These are phyloP conservation scores for Achlya flavicornis DNA, from an alignment of 2,888 invertebrate species.

Conservation along the genomic window DNA sequence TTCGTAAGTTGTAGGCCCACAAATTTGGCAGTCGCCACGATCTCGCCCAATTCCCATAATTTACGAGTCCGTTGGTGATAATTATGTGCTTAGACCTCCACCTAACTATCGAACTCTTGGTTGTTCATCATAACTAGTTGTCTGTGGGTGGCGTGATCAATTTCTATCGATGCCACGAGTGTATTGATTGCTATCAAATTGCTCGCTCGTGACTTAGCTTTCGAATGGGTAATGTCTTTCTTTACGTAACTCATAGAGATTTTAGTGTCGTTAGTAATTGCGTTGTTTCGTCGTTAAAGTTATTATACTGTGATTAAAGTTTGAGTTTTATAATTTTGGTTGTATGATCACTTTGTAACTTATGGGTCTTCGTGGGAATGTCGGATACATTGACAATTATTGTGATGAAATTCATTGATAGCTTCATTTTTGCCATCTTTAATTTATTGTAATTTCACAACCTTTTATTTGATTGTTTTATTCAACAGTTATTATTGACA, in stretches of 20 bases:
- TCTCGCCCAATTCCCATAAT: slow-evolving; percentile 65
- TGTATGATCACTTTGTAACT: slow-evolving; percentile 1
- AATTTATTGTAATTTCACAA: neutral
- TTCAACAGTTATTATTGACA: too few species aligned
- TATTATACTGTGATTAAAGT: slow-evolving; percentile 23
- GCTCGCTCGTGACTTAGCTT: slow-evolving; percentile 70
- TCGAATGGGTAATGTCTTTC: slow-evolving; percentile 74
- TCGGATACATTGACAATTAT: neutral
- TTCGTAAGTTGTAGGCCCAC: slow-evolving; percentile 37
- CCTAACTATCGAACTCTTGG: slow-evolving; percentile 34
- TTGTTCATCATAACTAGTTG: slow-evolving; percentile 14
- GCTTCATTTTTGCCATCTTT: neutral
- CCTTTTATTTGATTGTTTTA: neutral
- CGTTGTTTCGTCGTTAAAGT: slow-evolving; percentile 29
- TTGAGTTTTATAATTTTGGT: slow-evolving; percentile 7
- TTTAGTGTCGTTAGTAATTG: slow-evolving; percentile 35
- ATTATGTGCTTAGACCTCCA: slow-evolving; percentile 67
- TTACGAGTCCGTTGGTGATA: slow-evolving; percentile 72
- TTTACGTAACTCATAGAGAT: slow-evolving; percentile 58
- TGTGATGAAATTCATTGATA: neutral
- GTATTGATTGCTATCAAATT: slow-evolving; percentile 78
- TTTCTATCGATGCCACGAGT: slow-evolving; percentile 16
- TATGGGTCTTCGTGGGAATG: slow-evolving; percentile 6
- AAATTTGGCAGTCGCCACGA: slow-evolving; percentile 66
- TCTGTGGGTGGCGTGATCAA: slow-evolving; percentile 22